phyloP scores from a whole-genome alignment of 2,113 vertebrate genomes.

The Nesoenas mayeri region DNA sequence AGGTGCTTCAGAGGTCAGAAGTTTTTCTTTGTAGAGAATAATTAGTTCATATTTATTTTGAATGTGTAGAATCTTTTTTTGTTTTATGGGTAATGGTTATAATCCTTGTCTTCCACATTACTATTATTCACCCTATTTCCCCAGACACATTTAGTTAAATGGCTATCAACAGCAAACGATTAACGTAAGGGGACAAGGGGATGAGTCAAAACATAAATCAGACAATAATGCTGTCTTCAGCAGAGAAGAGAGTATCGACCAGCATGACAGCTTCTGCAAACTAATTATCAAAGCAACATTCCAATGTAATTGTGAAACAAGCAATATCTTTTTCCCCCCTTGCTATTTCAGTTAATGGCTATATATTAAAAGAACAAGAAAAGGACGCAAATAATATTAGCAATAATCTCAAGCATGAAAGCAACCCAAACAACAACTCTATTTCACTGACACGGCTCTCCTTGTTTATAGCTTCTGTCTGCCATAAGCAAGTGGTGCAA shows the following conservation, averaged over 20 bases:
- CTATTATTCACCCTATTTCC: conserved; percentile 50
- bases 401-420: background rate
- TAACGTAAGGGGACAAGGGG: conserved; percentile 44
- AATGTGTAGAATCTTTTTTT: background rate
- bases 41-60: background rate
- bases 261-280: conserved; percentile 54
- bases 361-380: conserved; percentile 12
- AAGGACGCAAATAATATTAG: background rate
- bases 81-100: background rate
- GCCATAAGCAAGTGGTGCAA: background rate
- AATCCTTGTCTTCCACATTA: conserved; percentile 14
- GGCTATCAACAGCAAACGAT: conserved; percentile 60
- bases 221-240: conserved; percentile 61
- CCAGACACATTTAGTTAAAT: conserved; percentile 64
- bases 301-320: conserved; percentile 46
- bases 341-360: background rate
- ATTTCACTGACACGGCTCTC: background rate
- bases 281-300: conserved; percentile 68
- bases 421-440: background rate
- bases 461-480: conserved; percentile 15
- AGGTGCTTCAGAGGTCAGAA: background rate
- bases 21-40: background rate
- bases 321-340: background rate
- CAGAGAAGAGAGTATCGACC: conserved; percentile 63
- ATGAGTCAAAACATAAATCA: conserved; percentile 71